Evolutionary conservation across 2,888 invertebrate species (phyloP).

Genomic region (Marronus borbonicus): DNA sequence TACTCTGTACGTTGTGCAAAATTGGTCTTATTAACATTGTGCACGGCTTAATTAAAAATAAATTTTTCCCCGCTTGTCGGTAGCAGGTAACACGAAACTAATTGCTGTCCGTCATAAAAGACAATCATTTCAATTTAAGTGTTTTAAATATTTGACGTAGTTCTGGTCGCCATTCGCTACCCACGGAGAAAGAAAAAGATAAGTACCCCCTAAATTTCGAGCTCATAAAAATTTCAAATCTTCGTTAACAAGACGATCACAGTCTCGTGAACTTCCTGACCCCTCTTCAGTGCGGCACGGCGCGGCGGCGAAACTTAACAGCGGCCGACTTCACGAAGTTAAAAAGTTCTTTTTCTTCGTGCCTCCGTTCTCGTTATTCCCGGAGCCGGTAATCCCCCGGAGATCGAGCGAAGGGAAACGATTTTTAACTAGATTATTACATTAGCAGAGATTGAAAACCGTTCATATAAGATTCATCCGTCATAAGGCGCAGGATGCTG

Average conservation of each 20-base stretch:
- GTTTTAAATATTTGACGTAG: slow-evolving; percentile 8
- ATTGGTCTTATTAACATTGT: no score
- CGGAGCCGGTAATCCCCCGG: slow-evolving; percentile 3
- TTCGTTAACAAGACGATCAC: slow-evolving; percentile 29
- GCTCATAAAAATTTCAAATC: slow-evolving; percentile 32
- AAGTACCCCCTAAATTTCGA: slow-evolving; percentile 3
- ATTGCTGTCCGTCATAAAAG: not conserved
- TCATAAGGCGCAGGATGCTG: slow-evolving; percentile 32
- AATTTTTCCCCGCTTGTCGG: no score
- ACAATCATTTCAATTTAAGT: slow-evolving; percentile 4
- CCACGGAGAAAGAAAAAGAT: not conserved
- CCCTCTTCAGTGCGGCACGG: slow-evolving; percentile 3
- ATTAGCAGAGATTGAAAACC: slow-evolving; percentile 43
- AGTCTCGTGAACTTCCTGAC: not conserved
- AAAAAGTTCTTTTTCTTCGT: slow-evolving; percentile 19
- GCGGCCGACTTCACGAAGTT: slow-evolving; percentile 29
- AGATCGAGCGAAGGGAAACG: slow-evolving; percentile 42
- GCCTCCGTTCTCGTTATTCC: not conserved
- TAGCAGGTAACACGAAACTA: no score
- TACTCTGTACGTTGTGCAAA: no score
- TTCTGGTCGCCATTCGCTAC: not conserved
- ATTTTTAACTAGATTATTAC: slow-evolving; percentile 46
- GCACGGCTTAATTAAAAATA: no score
- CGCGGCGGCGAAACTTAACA: slow-evolving; percentile 1
- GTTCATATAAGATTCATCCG: slow-evolving; percentile 45